phyloP scores from a whole-genome alignment of 1,140 invertebrate species.

The Varroa destructor region DNA sequence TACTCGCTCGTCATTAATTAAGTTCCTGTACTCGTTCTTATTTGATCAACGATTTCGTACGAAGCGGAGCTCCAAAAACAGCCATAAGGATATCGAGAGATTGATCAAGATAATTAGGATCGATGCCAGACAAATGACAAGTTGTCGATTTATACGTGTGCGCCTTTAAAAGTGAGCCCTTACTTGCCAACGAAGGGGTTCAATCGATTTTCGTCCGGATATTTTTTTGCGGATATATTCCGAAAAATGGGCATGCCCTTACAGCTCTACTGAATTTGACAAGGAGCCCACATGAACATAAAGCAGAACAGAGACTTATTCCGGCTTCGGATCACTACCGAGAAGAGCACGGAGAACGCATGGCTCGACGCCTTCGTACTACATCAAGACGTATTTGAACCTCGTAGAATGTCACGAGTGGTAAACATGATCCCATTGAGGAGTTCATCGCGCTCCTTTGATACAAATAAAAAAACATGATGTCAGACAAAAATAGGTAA shows the following conservation, averaged over 20 bases:
- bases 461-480: background rate
- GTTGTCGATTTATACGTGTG: constrained; percentile 22
- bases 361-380: constrained; percentile 25
- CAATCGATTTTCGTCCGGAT: constrained; percentile 39
- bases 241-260: constrained; percentile 1
- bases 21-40: constrained; percentile 91
- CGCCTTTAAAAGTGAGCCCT: background rate
- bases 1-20: constrained; percentile 75
- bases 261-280: background rate
- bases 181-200: constrained; percentile 40
- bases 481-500: background rate
- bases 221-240: constrained; percentile 35
- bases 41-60: constrained; percentile 74
- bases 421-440: background rate
- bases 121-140: constrained; percentile 9
- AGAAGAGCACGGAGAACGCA: background rate
- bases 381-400: background rate
- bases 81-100: constrained; percentile 31
- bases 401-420: background rate
- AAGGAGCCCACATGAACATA: constrained; percentile 23
- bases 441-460: background rate
- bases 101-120: constrained; percentile 6
- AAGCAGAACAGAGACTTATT: constrained; percentile 1
- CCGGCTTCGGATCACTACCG: constrained; percentile 6
- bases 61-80: constrained; percentile 70